Percentiles rank a stretch among this genome's conserved stretches.
Evolutionary conservation across 2,888 invertebrate genomes (phyloP).

Genomic region (Latheticus oryzae): DNA sequence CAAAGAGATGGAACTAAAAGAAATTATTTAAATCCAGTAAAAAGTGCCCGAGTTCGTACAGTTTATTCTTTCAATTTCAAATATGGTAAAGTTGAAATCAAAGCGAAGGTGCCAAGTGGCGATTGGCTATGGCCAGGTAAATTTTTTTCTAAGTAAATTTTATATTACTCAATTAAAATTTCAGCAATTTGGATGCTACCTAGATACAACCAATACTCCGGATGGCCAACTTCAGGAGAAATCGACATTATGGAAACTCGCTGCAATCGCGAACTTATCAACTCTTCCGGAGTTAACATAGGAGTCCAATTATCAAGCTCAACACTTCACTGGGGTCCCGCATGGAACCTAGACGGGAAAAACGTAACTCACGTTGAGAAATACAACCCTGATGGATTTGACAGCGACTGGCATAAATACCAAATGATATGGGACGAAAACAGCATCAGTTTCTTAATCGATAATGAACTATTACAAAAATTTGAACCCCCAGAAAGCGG

Average conservation of each 20-base stretch:
- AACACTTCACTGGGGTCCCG: conserved; percentile 78
- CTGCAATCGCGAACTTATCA: conserved; percentile 68
- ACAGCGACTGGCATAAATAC: conserved; percentile 73
- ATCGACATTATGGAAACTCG: conserved; percentile 77
- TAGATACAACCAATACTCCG: conserved; percentile 72
- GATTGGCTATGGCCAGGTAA: conserved; percentile 75
- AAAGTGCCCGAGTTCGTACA: conserved; percentile 74
- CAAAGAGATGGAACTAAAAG: conserved; percentile 61
- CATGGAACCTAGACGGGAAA: conserved; percentile 69
- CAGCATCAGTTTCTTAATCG: conserved; percentile 66
- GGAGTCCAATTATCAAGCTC: conserved; percentile 71
- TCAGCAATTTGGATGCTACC: conserved; percentile 80
- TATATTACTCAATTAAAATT: conserved; percentile 31
- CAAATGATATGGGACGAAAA: conserved; percentile 74
- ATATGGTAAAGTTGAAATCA: conserved; percentile 73
- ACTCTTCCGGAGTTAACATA: conserved; percentile 58
- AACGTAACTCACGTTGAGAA: conserved; percentile 67
- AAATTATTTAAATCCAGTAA: conserved; percentile 70
- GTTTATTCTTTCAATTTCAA: conserved; percentile 73
- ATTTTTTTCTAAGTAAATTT: not conserved
- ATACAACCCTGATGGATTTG: conserved; percentile 64
- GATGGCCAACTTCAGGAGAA: conserved; percentile 79
- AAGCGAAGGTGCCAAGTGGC: conserved; percentile 76
- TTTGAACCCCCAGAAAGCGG: conserved; percentile 69
- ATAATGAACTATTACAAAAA: conserved; percentile 68